Evolutionary conservation across 2,797 vertebrate species (phyloP), one percentile per base, ranked within the genome.

Genomic region (Moxostoma hubbsi): DNA sequence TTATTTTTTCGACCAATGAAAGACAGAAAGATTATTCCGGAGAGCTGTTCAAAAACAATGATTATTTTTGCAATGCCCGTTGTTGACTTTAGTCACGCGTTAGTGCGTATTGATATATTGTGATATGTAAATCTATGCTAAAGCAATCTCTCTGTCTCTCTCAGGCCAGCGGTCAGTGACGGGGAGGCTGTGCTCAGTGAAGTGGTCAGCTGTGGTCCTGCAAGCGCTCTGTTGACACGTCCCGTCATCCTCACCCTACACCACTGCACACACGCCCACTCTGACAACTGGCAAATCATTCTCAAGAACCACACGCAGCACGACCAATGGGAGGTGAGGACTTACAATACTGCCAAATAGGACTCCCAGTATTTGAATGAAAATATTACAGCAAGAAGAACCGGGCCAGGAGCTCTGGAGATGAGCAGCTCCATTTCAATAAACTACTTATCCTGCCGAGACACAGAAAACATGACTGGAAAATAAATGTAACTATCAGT

Each of bases 271-370:
- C 95, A 97, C 73, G 93, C 94, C 0, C 95, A 93, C 79, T 93
- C 93, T 0, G 96, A 98, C 15, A 95, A 98, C 90, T 99, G 97
- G 97, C 94, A 96, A 86, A 95, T 98, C 77, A 96, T 97, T 88
- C 93, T 99, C 78, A 97, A 95, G 90, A 96, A 94, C 86, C 96
- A 96, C 72, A 88, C 94, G 77, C 84, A 91, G 47, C 96, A 96
- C 89, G 96, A 95, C 50, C 94, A 93, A 0, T 99, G 97, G 97
- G 97, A 98, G 96, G 97, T 96, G 83, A 94, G 92, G 1, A 55
- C 7, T 18, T 47, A 15, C 0, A 8, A 63, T 51, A 36, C 0
- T 0, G 62, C 36, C 43, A 10, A 12, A 47, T 45, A 18, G 62
- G 47, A 46, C 61, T 11, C 47, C 11, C 51, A 12, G 62, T 54